Evolutionary conservation across 2,797 vertebrate species (phyloP), one percentile per base, ranked within the genome.

Genomic region (Tinamus major): DNA sequence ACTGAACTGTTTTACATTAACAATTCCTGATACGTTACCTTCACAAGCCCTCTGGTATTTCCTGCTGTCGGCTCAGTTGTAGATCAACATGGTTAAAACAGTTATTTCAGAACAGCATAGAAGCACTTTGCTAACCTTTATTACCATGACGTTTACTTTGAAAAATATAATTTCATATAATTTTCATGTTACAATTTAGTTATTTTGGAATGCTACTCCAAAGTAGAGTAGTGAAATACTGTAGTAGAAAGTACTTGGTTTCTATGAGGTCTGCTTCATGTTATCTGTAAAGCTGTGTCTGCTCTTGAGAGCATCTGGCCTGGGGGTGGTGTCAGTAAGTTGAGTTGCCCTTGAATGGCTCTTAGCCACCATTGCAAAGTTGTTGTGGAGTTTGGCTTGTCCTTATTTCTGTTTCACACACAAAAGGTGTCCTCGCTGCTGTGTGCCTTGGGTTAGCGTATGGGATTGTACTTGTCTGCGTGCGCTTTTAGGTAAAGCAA

Each of bases 381-480:
- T 91, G 46, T 18, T 89, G 37, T 14, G 56, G 68, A 61, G 65
- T 69, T 78, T 70, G 75, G 10, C n/a, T 23, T 58, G 27, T n/a
- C 29, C 1, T 2, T 44, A 39, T 29, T 64, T 49, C 37, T 65
- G 20, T 56, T 72, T 72, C 64, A 48, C 20, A 9, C 59, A 5
- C 5, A 2, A 33, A 77, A 15, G 0, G 0, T 55, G 41, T 77
- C 42, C 72, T 74, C 8, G 7, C 19, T 41, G 4, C 48, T 64
- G 0, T 2, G 6, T 64, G 56, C 35, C 11, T 7, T 33, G 65
- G 62, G 23, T 83, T 26, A 61, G 20, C 20, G n/a, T 49, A 65
- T 33, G 41, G 23, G 46, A 33, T 67, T 4, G 0, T 9, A n/a
- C 56, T 69, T 69, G 26, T 33, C 55, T 27, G 20, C 41, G 51